These are phyloP conservation scores for Notarius lentiginosus DNA, from an alignment of 2,113 vertebrate species.

Conservation along the genomic window DNA sequence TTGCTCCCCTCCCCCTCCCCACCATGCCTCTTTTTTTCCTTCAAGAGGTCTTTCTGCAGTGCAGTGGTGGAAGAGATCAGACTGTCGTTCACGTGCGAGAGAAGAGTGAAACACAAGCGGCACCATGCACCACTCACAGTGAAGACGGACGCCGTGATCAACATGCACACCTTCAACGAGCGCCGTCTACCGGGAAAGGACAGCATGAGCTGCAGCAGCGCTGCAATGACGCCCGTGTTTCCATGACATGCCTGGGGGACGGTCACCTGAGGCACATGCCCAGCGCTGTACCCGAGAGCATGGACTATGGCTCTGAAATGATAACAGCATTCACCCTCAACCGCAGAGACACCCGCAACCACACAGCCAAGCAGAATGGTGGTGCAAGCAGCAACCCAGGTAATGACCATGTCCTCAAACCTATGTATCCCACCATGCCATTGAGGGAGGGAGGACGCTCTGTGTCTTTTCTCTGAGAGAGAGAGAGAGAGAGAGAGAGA, in stretches of 20 bases:
- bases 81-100: conserved; percentile 95
- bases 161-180: conserved; percentile 99
- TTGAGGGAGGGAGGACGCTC: conserved; percentile 55
- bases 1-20: conserved; percentile 45
- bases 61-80: conserved; percentile 94
- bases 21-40: conserved; percentile 69
- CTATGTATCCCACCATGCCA: conserved; percentile 58
- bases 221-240: conserved; percentile 88
- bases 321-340: conserved; percentile 71
- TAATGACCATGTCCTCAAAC: conserved; percentile 64
- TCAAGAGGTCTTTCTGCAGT: conserved; percentile 97
- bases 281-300: conserved; percentile 71
- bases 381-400: conserved; percentile 72
- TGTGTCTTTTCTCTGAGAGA: conserved; percentile 52
- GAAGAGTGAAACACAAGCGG: conserved; percentile 89
- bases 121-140: conserved; percentile 78
- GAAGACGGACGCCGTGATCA: conserved; percentile 96
- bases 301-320: conserved; percentile 74
- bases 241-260: conserved; percentile 79
- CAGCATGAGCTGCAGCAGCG: conserved; percentile 89
- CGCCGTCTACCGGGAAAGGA: conserved; percentile 96
- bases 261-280: conserved; percentile 68
- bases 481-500: conserved; percentile 33
- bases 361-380: conserved; percentile 74
- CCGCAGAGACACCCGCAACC: conserved; percentile 74